Base-by-base conservation (phyloP, 2,797 vertebrate genomes). In the Pseudochirops cupreus region DNA sequence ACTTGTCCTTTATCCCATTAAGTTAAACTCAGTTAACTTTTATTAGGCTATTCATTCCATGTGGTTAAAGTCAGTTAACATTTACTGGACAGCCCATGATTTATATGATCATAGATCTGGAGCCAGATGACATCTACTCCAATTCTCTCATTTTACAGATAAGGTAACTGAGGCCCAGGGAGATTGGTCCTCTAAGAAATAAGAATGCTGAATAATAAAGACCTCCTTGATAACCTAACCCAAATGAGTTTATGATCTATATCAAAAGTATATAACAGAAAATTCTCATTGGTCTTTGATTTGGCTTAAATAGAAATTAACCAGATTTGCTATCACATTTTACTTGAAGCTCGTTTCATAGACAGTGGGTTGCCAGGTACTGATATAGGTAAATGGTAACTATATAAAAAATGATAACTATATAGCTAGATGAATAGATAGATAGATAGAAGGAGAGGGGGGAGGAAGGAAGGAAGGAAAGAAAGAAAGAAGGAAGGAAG, bases 31-130 rank as follows among this genome's bases (percentile, higher is more conserved):
- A 94, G 93, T 95, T 82, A 21, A 46, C 21, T 46, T 82, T 46
- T 82, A 82, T 46, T 82, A 39, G 18, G 10, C 2, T 62, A 33
- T 82, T 82, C 67, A 82, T 10, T 94, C 93, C 29, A 24, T 94
- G 31, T 96, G 94, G 91, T 95, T 92, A 94, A 97, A 96, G 96
- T 96, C 52, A 94, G 92, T 96, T 96, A 97, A 96, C 95, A 97
- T 95, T 94, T 96, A 92, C 0, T 92, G 94, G 96, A 93, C 31
- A 94, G 13, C 46, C 11, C 18, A 24, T 82, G 46, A 59, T 90
- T 89, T 31, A 95, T 4, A 92, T 74, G 9, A 54, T 95, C 59
- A 5, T 62, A 94, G 18, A 24, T 24, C 90, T 74, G 95, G 54
- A 96, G 87, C 18, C n/a, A 9, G 67, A 82, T 39, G 67, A 46